Evolutionary conservation across 2,797 vertebrate species (phyloP).

Genomic region (Anguilla megastoma): DNA sequence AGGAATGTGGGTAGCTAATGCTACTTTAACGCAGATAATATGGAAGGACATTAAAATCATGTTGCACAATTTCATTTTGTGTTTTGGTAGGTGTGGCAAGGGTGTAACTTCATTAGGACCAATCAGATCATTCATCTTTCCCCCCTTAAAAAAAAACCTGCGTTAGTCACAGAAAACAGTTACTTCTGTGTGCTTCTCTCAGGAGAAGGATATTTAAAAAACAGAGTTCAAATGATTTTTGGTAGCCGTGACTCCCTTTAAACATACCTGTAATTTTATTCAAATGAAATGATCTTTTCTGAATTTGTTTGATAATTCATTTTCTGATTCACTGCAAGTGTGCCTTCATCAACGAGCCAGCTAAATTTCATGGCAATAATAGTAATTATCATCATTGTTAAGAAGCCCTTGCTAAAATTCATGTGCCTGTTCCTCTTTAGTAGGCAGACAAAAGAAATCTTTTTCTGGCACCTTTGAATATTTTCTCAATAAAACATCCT

Average conservation of each 20-base stretch:
- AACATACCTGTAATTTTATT: not conserved
- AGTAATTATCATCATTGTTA: not conserved
- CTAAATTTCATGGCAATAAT: conserved; percentile 6
- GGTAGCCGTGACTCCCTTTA: not conserved
- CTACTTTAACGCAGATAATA: too few species aligned
- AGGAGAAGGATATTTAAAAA: too few species aligned
- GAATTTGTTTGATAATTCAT: not conserved
- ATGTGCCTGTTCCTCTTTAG: not conserved
- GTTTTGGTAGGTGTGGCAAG: too few species aligned
- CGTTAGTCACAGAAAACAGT: too few species aligned
- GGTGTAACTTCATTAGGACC: too few species aligned
- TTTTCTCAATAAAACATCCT: not conserved
- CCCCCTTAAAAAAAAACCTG: too few species aligned
- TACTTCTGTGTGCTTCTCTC: too few species aligned
- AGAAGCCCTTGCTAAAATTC: not conserved
- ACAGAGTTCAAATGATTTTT: too few species aligned
- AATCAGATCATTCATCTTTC: too few species aligned
- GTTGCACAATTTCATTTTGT: too few species aligned
- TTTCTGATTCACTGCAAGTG: not conserved
- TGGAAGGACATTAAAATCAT: too few species aligned
- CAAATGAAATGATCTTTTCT: not conserved
- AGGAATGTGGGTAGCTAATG: too few species aligned
- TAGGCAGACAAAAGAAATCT: not conserved
- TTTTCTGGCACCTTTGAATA: not conserved
- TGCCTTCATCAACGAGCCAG: not conserved